Base-by-base conservation (phyloP, 64 coral and sea anemone species). In the Orbicella faveolata region DNA sequence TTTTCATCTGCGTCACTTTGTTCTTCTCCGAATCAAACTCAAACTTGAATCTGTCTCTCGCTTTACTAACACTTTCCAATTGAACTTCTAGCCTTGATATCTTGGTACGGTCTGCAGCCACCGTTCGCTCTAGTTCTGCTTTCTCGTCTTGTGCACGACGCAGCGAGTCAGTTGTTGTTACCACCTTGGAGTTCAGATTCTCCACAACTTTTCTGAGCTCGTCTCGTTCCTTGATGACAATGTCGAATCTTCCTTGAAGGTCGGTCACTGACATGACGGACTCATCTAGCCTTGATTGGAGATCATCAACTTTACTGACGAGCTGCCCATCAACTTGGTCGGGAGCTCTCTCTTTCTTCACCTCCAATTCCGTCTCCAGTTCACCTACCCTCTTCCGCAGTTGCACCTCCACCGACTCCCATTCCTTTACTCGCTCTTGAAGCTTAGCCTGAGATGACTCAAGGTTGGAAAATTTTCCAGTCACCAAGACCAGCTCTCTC, bases 171-270 rank as follows among this genome's bases (percentile, higher is more conserved):
- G 26, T 63, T 18, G 83, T 79, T 21, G 54, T 88, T 36, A 88
- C 48, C 34, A 94, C 63, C 48, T 97, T 97, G 0, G 84, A 83
- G 74, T 84, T 91, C 19, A 97, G 36, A 52, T 41, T 64, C n/a
- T 97, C 92, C 0, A 94, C 59, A 33, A 94, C 92, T 55, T 94
- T 97, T 52, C 89, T 83, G 21, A 97, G 79, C 36, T 97, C 95
- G 34, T 97, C 92, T 83, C 95, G 73, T 61, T 97, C 95, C 16
- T 75, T 97, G 30, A 75, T 67, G 19, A 88, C 72, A 51, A 97
- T 82, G 52, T 97, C 88, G 21, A 94, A 87, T 74, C 82, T 78
- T 79, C 88, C 90, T 84, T 86, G 89, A 41, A 91, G 36, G 18
- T 97, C 92, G 44, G 75, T 94, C 17, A 94, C 72, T 63, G 84